Conservation (phyloP, 2,113 vertebrate genomes). For the Pachyramphus minor region DNA sequence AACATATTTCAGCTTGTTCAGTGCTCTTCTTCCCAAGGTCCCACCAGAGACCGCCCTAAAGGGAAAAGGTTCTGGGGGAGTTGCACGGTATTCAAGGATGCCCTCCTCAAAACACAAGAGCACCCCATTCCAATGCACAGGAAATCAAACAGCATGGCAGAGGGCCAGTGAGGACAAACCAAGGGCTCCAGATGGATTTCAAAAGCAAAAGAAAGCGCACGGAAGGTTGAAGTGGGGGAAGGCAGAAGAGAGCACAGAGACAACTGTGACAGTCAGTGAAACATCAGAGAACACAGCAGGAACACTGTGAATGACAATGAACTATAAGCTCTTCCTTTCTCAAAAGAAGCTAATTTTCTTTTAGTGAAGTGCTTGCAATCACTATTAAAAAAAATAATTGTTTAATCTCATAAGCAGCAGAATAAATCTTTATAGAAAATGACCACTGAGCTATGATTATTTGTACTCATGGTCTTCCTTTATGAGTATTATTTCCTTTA, state of each 20-base stretch:
- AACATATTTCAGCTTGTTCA: not conserved
- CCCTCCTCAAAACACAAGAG: not conserved
- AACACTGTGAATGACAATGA: not conserved
- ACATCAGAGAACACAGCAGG: not conserved
- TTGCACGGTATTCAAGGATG: not conserved
- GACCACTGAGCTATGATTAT: not conserved
- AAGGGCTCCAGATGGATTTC: not conserved
- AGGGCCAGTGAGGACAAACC: not conserved
- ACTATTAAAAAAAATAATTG: not conserved
- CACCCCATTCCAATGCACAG: not conserved
- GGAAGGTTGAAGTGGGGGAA: accelerated
- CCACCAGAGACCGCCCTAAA: not conserved
- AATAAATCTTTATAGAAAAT: not conserved
- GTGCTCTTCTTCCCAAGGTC: not conserved
- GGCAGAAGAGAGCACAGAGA: not conserved
- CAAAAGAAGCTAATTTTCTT: not conserved
- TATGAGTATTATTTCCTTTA: not conserved
- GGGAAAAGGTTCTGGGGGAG: not conserved
- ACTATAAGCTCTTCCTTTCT: not conserved
- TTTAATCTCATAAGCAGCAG: not conserved
- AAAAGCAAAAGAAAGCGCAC: not conserved
- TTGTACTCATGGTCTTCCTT: not conserved
- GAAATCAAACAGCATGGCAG: not conserved
- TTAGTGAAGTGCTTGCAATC: not conserved
- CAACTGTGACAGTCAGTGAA: accelerated